Evolutionary conservation across 2,888 invertebrate species (phyloP), one percentile per base, ranked within the genome.

Genomic region (Hirtodrosophila alboralis): DNA sequence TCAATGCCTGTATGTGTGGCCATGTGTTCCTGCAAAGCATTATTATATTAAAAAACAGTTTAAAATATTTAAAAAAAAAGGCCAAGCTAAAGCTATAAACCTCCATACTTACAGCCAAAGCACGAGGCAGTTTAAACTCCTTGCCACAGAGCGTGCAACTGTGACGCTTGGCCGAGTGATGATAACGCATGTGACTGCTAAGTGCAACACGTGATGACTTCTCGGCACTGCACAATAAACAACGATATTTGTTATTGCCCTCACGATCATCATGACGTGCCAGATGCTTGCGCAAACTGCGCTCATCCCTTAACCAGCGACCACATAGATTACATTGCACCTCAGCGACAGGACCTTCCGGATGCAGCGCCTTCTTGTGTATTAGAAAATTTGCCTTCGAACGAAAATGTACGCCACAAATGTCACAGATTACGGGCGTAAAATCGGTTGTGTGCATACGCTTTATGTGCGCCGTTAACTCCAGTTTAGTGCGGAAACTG

Each of bases 1-100:
- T 87, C 87, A 33, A 89, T 86, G 26, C 90, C 89, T 0, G 90
- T 90, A 40, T 90, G 90, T 4, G 88, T 88, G 26, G 90, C 89
- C 83, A 90, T 89, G 54, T 90, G 90, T 48, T 90, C 90, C 86
- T 89, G 34, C 0, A 61, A 13, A n/a, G n/a, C n/a, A n/a, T n/a
- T n/a, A n/a, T n/a, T n/a, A n/a, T n/a, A n/a, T n/a, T n/a, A n/a
- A n/a, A n/a, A n/a, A n/a, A n/a, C n/a, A n/a, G n/a, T n/a, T n/a
- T n/a, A n/a, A n/a, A n/a, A n/a, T n/a, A n/a, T n/a, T n/a, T n/a
- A n/a, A n/a, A n/a, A n/a, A n/a, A n/a, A n/a, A n/a, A n/a, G n/a
- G n/a, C n/a, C n/a, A n/a, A n/a, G n/a, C n/a, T n/a, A n/a, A n/a
- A n/a, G n/a, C n/a, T n/a, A n/a, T n/a, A n/a, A n/a, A n/a, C n/a